phyloP scores from a whole-genome alignment of 2,113 vertebrate genomes.

The Lagopus leucura region DNA sequence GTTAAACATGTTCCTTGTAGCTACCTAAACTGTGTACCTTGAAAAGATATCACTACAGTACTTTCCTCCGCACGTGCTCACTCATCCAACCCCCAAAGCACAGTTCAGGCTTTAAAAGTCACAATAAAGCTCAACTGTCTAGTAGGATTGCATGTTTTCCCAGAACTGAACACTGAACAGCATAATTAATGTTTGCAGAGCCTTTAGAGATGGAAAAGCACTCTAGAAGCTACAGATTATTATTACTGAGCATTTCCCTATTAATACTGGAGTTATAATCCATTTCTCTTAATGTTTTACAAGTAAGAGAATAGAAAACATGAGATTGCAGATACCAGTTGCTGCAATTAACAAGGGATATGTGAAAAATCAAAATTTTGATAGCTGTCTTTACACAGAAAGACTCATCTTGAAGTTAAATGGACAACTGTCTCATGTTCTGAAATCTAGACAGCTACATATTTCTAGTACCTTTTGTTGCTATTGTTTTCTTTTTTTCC shows the following conservation, averaged over 20 bases:
- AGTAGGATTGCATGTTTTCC: neutral
- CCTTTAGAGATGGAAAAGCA: neutral
- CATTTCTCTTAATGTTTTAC: neutral
- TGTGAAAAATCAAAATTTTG: neutral
- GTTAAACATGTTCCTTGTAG: neutral
- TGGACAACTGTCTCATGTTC: neutral
- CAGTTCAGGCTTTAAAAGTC: neutral
- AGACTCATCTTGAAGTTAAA: neutral
- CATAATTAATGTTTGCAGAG: slow-evolving; percentile 28
- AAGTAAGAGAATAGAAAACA: neutral
- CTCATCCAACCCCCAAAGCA: neutral
- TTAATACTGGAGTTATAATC: neutral
- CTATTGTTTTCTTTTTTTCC: neutral
- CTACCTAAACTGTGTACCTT: neutral
- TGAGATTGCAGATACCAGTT: neutral
- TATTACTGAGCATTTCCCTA: neutral
- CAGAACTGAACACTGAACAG: neutral
- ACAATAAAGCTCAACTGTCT: neutral
- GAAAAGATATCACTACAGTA: neutral
- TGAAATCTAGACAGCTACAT: neutral
- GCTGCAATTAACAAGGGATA: neutral
- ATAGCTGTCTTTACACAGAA: neutral
- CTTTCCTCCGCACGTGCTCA: neutral
- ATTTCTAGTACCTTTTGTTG: neutral
- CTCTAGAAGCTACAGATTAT: neutral